Conservation (phyloP, 1,140 invertebrate species). For the Ceratitis capitata region DNA sequence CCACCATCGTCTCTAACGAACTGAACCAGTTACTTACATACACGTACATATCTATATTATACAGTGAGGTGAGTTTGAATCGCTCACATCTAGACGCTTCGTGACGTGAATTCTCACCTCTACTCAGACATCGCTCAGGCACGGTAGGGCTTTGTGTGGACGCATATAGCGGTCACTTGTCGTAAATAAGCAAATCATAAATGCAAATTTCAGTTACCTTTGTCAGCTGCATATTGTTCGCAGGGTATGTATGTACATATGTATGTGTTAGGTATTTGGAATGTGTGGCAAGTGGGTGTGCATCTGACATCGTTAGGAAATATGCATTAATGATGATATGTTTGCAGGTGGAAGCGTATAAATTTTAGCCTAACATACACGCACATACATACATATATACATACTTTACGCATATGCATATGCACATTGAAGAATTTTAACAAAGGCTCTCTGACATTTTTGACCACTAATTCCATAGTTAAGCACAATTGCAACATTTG, state of each 20-base stretch:
- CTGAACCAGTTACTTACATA: no score
- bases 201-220: constrained; percentile 12
- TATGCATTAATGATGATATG: background rate
- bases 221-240: background rate
- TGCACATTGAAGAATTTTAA: no score
- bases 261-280: background rate
- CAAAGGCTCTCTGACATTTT: background rate
- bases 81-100: background rate
- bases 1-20: no score
- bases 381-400: background rate
- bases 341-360: background rate
- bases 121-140: background rate
- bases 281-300: background rate
- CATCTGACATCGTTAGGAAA: background rate
- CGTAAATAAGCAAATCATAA: constrained; percentile 30
- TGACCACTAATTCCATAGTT: background rate
- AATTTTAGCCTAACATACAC: background rate
- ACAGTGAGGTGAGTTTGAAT: no score
- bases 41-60: no score
- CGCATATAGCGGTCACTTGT: background rate
- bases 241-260: background rate
- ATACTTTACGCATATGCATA: background rate
- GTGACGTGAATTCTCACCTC: background rate
- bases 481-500: background rate
- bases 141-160: no score